Conservation (phyloP, 2,888 invertebrate genomes). For the Thyatira batis region DNA sequence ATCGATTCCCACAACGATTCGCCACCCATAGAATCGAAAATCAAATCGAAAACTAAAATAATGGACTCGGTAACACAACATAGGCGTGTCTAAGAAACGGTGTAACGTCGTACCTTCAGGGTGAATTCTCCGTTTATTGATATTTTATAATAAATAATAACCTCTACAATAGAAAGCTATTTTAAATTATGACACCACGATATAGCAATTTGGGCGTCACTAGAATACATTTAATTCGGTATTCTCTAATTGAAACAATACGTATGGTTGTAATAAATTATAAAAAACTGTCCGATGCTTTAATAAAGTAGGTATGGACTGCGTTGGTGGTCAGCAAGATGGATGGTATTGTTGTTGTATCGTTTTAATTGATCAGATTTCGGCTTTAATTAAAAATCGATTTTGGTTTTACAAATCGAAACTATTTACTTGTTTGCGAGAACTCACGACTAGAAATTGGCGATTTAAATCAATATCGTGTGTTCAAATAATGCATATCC, state of each 20-base stretch:
- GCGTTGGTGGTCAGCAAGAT: conserved; percentile 70
- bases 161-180: conserved; percentile 64
- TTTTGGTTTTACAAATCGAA: not conserved
- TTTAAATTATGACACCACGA: conserved; percentile 60
- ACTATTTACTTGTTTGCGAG: no score
- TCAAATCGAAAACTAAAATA: conserved; percentile 59
- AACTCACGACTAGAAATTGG: no score
- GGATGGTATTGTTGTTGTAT: conserved; percentile 45
- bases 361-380: not conserved
- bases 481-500: not conserved
- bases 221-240: conserved; percentile 66
- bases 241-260: conserved; percentile 79
- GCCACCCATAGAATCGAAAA: conserved; percentile 27
- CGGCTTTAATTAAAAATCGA: not conserved
- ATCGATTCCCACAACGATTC: conserved; percentile 34
- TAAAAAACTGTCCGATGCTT: conserved; percentile 46
- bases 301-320: conserved; percentile 57
- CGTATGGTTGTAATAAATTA: conserved; percentile 66
- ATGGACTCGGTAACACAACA: conserved; percentile 60
- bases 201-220: conserved; percentile 77
- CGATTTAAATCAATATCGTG: not conserved
- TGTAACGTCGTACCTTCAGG: conserved; percentile 57
- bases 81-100: conserved; percentile 55
- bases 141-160: conserved; percentile 68
- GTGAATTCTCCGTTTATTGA: conserved; percentile 58